Percentiles rank a stretch among this genome's conserved stretches.
Conservation (phyloP, 1,140 invertebrate species). For the Scaptomyza pallida region DNA sequence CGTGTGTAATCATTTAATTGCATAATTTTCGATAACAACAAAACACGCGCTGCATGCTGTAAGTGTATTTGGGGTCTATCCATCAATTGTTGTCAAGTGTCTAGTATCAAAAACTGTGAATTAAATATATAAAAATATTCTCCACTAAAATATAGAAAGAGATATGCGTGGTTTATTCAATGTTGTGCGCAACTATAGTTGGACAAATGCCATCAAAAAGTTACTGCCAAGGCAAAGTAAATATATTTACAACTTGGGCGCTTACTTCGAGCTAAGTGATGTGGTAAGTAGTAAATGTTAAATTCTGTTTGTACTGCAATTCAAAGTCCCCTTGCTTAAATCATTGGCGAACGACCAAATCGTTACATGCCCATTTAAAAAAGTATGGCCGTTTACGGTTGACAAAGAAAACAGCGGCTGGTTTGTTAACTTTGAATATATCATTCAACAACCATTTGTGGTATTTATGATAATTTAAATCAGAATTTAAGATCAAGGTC, state of each 20-base stretch:
- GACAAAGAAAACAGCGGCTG: too few relatives aligned
- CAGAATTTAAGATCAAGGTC: not conserved
- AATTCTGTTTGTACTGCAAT: not conserved
- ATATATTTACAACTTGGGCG: constrained; percentile 73
- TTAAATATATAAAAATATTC: constrained; percentile 26
- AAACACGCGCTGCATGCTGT: constrained; percentile 39
- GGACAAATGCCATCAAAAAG: constrained; percentile 41
- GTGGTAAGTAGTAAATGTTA: constrained; percentile 60
- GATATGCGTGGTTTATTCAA: constrained; percentile 49
- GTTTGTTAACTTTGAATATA: too few relatives aligned
- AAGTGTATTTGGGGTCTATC: constrained; percentile 6
- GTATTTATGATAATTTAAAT: too few relatives aligned
- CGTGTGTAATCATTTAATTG: constrained; percentile 62
- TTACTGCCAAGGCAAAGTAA: constrained; percentile 46
- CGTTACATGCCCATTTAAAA: too few relatives aligned
- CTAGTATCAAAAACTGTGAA: constrained; percentile 49
- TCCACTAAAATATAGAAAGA: constrained; percentile 2
- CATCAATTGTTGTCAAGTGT: constrained; percentile 35
- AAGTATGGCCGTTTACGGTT: too few relatives aligned
- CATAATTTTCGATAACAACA: constrained; percentile 70
- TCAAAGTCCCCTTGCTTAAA: not conserved
- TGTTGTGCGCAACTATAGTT: constrained; percentile 39
- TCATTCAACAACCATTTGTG: too few relatives aligned
- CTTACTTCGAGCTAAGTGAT: constrained; percentile 61
- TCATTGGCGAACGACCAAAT: too few relatives aligned